Percentiles rank a stretch among this genome's conserved stretches.
Evolutionary conservation across 2,797 vertebrate genomes (phyloP).

Genomic region (Glossophaga mutica): DNA sequence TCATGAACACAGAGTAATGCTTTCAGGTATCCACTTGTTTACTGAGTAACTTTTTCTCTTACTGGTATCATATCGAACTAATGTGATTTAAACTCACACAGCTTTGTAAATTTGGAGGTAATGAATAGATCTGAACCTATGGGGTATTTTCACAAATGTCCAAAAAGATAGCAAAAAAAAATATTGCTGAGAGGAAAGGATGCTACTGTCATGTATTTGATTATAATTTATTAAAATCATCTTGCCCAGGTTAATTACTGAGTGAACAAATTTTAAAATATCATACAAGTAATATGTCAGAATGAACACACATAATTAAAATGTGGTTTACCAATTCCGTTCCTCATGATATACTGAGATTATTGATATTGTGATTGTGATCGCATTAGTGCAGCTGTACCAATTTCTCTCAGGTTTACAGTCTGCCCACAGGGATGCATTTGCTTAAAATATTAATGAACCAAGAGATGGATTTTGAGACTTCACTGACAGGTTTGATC

Average conservation of each 20-base stretch:
- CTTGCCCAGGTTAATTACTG: slow-evolving; percentile 11
- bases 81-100: background rate
- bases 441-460: slow-evolving; percentile 35
- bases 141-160: background rate
- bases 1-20: background rate
- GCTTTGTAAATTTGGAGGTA: background rate
- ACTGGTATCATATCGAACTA: background rate
- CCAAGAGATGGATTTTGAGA: background rate
- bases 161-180: background rate
- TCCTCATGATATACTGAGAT: slow-evolving; percentile 15
- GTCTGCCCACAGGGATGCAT: slow-evolving; percentile 20
- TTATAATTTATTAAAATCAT: slow-evolving; percentile 41
- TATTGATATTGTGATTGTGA: slow-evolving; percentile 28
- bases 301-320: slow-evolving; percentile 49
- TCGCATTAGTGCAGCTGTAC: background rate
- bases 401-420: slow-evolving; percentile 51
- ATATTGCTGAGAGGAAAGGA: background rate
- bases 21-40: background rate
- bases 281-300: background rate
- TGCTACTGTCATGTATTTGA: background rate
- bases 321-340: slow-evolving; percentile 9
- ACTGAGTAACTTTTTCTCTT: background rate
- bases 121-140: background rate
- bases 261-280: slow-evolving; percentile 36
- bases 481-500: background rate